These are phyloP conservation scores for Macquaria australasica DNA, from an alignment of 2,113 vertebrate genomes.

Conservation along the genomic window DNA sequence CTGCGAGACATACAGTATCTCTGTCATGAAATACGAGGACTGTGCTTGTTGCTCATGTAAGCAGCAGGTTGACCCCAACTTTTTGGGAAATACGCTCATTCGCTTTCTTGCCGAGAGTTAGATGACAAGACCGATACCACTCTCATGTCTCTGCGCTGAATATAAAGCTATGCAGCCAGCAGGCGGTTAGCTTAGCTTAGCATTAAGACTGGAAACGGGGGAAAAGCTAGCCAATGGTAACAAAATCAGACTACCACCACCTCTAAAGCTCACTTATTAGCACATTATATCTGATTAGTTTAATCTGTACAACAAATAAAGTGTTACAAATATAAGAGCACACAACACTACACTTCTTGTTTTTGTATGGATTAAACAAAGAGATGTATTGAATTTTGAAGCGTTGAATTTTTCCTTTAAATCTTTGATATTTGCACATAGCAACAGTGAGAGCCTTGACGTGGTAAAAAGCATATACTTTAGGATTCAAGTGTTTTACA, in stretches of 20 bases:
- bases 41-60: slow-evolving; percentile 30
- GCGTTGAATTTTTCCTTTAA: not conserved
- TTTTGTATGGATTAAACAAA: not conserved
- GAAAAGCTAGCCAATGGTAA: not conserved
- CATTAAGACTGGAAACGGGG: not conserved
- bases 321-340: not conserved
- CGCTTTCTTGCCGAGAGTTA: slow-evolving; percentile 10
- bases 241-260: not conserved
- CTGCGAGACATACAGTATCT: slow-evolving; percentile 18
- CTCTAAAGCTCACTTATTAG: not conserved
- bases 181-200: slow-evolving; percentile 14
- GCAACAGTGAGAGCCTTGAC: not conserved
- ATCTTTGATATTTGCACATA: not conserved
- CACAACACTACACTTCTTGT: not conserved
- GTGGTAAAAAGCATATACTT: not conserved
- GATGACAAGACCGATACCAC: not conserved
- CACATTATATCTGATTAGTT: not conserved
- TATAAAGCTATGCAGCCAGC: not conserved
- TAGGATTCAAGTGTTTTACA: not conserved
- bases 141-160: not conserved
- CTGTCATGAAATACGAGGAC: slow-evolving; percentile 19
- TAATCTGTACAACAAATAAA: not conserved
- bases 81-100: slow-evolving; percentile 8
- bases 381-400: not conserved
- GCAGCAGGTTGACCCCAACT: slow-evolving; percentile 30